These are phyloP conservation scores for Sinocyclocheilus grahami DNA, from an alignment of 2,113 vertebrate species.

Conservation along the genomic window DNA sequence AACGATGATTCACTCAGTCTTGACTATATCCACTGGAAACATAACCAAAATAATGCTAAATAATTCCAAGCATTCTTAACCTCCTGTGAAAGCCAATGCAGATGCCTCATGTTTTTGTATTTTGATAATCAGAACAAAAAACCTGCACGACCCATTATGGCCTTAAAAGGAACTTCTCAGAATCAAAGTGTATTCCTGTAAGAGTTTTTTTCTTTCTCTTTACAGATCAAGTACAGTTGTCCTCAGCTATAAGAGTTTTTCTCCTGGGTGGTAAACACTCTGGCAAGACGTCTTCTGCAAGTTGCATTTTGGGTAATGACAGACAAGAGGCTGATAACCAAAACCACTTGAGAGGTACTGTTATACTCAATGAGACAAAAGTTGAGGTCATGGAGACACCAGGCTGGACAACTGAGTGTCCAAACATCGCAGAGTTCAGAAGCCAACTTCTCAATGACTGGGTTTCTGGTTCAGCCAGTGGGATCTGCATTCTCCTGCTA, in stretches of 20 bases:
- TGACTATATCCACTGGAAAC: too few relatives aligned
- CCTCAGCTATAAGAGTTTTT: slow-evolving; percentile 56
- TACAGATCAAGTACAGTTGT: slow-evolving; percentile 57
- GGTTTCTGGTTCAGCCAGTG: slow-evolving; percentile 15
- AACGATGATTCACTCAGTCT: too few relatives aligned
- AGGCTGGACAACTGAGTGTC: slow-evolving; percentile 48
- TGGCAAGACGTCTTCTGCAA: slow-evolving; percentile 72
- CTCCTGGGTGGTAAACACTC: slow-evolving; percentile 63
- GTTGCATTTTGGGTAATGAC: slow-evolving; percentile 66
- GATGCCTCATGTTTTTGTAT: too few relatives aligned
- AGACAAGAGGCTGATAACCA: slow-evolving; percentile 45
- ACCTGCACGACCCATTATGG: too few relatives aligned
- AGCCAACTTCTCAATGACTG: slow-evolving; percentile 26
- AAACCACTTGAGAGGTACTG: slow-evolving; percentile 40
- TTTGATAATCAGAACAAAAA: too few relatives aligned
- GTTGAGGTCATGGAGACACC: slow-evolving; percentile 68
- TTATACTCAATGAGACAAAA: slow-evolving; percentile 11
- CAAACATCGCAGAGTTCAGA: slow-evolving; percentile 35
- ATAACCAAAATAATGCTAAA: too few relatives aligned
- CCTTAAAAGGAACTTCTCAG: too few relatives aligned
- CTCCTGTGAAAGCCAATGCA: too few relatives aligned
- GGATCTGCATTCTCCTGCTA: slow-evolving; percentile 59
- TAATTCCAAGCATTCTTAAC: too few relatives aligned
- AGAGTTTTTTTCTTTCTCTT: neutral
- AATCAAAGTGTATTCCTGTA: neutral